Conservation (phyloP, 2,797 vertebrate genomes). For the Pipistrellus pygmaeus region DNA sequence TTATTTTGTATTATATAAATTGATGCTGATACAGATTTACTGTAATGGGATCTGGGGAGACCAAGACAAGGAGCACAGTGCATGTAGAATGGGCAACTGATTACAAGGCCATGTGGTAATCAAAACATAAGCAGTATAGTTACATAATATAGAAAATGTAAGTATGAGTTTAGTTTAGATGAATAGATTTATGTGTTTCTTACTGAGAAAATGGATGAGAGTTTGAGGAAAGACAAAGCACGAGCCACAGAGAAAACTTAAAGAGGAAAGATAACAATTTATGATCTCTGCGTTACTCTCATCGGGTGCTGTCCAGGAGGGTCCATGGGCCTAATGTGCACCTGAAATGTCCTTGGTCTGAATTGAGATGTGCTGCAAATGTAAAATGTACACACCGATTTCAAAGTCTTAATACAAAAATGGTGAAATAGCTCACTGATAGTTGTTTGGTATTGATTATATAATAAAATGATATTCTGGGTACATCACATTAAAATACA, state of each 20-base stretch:
- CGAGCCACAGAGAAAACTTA: background rate
- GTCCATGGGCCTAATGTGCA: background rate
- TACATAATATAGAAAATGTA: background rate
- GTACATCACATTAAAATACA: background rate
- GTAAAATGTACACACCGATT: background rate
- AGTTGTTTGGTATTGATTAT: background rate
- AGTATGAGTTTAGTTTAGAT: background rate
- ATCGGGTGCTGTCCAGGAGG: accelerated
- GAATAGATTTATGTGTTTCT: background rate
- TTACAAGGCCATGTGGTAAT: background rate
- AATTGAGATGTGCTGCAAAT: background rate
- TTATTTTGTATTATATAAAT: background rate
- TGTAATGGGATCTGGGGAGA: background rate
- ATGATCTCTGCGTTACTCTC: background rate
- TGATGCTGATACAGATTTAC: background rate
- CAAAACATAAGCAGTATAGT: background rate
- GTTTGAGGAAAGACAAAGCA: background rate
- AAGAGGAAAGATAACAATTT: background rate
- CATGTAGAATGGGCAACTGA: background rate
- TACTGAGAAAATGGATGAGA: background rate
- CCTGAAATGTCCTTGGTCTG: background rate
- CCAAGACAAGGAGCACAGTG: background rate
- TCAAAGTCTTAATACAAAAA: background rate
- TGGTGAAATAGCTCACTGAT: background rate
- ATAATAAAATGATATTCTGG: background rate